phyloP scores from a whole-genome alignment of 2,888 invertebrate genomes.

The Ophonus ardosiacus region DNA sequence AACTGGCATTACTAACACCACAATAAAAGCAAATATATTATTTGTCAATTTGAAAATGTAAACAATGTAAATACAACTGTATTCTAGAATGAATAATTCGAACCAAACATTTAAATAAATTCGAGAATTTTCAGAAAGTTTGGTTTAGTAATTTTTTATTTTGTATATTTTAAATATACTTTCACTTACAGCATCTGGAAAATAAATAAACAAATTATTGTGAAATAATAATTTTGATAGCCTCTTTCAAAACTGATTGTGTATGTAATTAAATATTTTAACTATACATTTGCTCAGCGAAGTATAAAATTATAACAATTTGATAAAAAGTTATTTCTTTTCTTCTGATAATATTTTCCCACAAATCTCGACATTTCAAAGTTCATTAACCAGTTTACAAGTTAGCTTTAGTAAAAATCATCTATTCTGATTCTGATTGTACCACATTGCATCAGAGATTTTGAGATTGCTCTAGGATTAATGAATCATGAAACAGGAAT shows the following conservation, averaged over 20 bases:
- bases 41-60: too few species aligned
- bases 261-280: constrained; percentile 20
- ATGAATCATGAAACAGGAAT: not conserved
- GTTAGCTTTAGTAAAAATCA: not conserved
- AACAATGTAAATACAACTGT: too few species aligned
- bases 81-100: too few species aligned
- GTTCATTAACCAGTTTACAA: not conserved
- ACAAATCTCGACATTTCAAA: not conserved
- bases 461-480: not conserved
- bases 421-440: not conserved
- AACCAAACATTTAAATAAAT: too few species aligned
- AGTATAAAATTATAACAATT: constrained; percentile 24
- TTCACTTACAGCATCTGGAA: not conserved
- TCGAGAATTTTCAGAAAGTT: too few species aligned
- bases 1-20: too few species aligned
- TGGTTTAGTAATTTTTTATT: too few species aligned
- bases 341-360: not conserved
- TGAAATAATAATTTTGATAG: not conserved
- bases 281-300: constrained; percentile 14
- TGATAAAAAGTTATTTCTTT: constrained; percentile 9
- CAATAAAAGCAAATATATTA: too few species aligned
- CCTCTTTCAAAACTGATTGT: not conserved
- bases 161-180: too few species aligned
- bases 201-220: constrained; percentile 7
- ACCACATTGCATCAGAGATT: constrained; percentile 27